Base-by-base conservation (phyloP, 1,140 invertebrate genomes). In the Vanessa atalanta region DNA sequence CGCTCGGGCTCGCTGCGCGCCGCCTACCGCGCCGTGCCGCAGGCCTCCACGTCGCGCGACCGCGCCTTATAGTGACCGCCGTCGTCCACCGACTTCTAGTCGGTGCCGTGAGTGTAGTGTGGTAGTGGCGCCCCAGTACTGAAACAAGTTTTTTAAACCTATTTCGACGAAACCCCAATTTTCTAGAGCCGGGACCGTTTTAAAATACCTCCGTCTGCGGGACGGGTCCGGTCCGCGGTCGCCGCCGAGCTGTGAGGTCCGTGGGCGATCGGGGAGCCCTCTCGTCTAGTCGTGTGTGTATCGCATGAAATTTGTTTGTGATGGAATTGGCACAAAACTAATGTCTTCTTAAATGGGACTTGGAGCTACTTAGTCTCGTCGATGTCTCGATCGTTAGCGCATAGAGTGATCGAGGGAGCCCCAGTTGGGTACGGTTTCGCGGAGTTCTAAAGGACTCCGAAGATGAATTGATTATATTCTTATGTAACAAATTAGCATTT, bases 51-150 rank as follows among this genome's bases (percentile, higher is more conserved):
- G 57, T 79, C 80, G 37, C 85, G 78, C 75, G 84, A 87, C 79
- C 75, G 82, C 75, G 80, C 80, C 66, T 91, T 89, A 91, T 91
- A 91, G 88, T 88, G 81, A 81, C 81, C 66, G 65, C 55, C 43
- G 65, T 12, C 71, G 70, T 55, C 63, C 79, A 79, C 81, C 73
- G 77, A 81, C 76, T 84, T 84, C 80, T 84, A 66, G n/a, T 16
- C 50, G n/a, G 50, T 55, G 65, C 57, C 15, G 26, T 47, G 66
- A 43, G 50, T 67, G 50, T 26, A n/a, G 50, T 55, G 66, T 43
- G 48, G 16, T 37, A 55, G 50, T 53, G 47, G 37, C 48, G 11
- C n/a, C 8, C 31, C 53, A 20, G 12, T 6, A 16, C 26, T 51
- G 48, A 51, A 14, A 51, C n/a, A 51, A 5, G 48, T 51, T 69